Base-by-base conservation (phyloP, 2,113 vertebrate genomes). In the Chloebia gouldiae region DNA sequence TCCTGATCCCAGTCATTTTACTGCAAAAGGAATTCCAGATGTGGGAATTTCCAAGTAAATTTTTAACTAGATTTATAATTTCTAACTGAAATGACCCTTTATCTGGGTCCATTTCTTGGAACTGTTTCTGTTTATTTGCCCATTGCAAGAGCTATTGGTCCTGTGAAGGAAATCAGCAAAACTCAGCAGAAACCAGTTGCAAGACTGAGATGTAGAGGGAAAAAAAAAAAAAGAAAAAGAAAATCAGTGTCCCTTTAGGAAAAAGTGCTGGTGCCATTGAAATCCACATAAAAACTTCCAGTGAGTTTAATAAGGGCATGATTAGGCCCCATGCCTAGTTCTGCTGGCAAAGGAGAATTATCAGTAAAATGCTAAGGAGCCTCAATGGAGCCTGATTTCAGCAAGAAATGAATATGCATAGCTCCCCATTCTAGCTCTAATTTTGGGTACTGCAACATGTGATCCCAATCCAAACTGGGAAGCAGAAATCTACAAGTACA, bases 271-370 rank as follows among this genome's bases (percentile, higher is more conserved):
- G 25, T 95, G 70, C 93, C 84, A 37, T 69, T 94, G 78, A 94
- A 95, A 85, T 72, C 81, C 94, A 91, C 81, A 94, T 91, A 84
- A 96, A 94, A 97, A 95, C 84, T 82, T 69, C 14, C 66, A 94
- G 27, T 40, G 42, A 82, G 24, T 95, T 95, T 95, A 88, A 90
- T 85, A 66, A 80, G 66, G 61, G 50, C 81, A 86, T 28, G 54
- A 80, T 96, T 86, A 82, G 91, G 90, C 85, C 30, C 64, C 0
- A 3, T 81, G 94, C 90, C 93, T 76, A 66, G 45, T 68, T 88
- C 51, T 92, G 60, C 79, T 95, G 90, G 93, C 85, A 83, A 75
- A 70, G 72, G 25, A 81, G 14, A 44, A 66, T 71, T 90, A 92
- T 86, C 90, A 95, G 78, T 82, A 91, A 96, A 90, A 76, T 30